These are phyloP conservation scores for Caenorhabditis sp. DNA, from an alignment of 2,888 invertebrate species.

Conservation along the genomic window DNA sequence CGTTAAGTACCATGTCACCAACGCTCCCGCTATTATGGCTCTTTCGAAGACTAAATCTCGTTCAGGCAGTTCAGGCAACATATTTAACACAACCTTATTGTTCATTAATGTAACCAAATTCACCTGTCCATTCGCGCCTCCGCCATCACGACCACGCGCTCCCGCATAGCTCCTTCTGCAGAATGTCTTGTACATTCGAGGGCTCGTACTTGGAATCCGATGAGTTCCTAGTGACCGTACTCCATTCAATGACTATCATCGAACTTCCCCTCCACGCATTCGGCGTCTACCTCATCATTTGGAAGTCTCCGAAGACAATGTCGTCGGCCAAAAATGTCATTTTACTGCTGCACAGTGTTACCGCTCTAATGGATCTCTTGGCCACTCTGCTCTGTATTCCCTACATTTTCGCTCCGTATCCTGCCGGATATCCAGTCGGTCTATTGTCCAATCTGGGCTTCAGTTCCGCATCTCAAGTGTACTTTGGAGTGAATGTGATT, in stretches of 20 bases:
- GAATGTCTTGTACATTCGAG: not conserved
- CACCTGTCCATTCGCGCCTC: too few species aligned
- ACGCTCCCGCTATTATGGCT: too few species aligned
- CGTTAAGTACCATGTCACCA: too few species aligned
- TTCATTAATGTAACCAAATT: too few species aligned
- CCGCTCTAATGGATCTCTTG: not conserved
- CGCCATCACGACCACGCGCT: too few species aligned
- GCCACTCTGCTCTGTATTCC: not conserved
- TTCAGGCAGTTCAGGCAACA: too few species aligned
- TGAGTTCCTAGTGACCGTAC: not conserved
- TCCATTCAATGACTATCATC: not conserved
- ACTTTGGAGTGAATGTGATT: not conserved
- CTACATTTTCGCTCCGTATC: not conserved
- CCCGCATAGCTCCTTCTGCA: too few species aligned
- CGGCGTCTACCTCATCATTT: slow-evolving; percentile 2
- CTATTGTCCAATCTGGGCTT: not conserved
- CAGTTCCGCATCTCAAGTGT: not conserved
- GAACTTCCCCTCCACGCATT: slow-evolving; percentile 3
- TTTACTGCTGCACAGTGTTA: not conserved
- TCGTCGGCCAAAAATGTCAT: not conserved
- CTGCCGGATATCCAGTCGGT: not conserved
- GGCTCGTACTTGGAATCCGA: not conserved
- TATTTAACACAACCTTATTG: too few species aligned
- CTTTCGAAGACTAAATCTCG: too few species aligned
- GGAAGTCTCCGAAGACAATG: not conserved